Percentiles rank a stretch among this genome's conserved stretches.
These are phyloP conservation scores for Urechis unicinctus DNA, from an alignment of 2,888 invertebrate species.

Conservation along the genomic window DNA sequence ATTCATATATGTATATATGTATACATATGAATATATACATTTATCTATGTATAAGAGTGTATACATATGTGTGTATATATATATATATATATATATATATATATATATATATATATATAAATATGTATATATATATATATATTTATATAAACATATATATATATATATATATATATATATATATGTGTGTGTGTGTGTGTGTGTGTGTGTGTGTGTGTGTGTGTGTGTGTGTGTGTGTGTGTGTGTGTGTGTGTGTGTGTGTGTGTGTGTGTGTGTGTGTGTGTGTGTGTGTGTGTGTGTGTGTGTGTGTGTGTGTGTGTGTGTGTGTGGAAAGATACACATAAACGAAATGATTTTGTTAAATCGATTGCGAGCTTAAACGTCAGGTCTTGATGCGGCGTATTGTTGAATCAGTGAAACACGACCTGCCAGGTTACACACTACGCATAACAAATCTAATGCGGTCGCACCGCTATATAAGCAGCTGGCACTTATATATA, in stretches of 20 bases:
- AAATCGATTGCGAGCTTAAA: no score
- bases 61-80: slow-evolving; percentile 3
- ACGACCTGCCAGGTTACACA: no score
- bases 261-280: slow-evolving; percentile 6
- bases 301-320: slow-evolving; percentile 4
- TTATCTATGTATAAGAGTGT: background rate
- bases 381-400: background rate
- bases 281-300: slow-evolving; percentile 2
- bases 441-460: no score
- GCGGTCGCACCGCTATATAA: no score
- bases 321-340: no score
- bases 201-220: slow-evolving; percentile 6
- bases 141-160: no score
- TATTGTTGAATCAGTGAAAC: no score
- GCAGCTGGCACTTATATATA: no score
- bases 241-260: slow-evolving; percentile 2
- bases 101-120: slow-evolving; percentile 2
- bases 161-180: slow-evolving; percentile 4
- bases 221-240: slow-evolving; percentile 3
- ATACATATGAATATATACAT: background rate
- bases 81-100: slow-evolving; percentile 4
- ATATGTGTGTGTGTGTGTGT: slow-evolving; percentile 8
- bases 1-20: no score
- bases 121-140: slow-evolving; percentile 3
- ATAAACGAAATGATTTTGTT: no score